Evolutionary conservation across 2,888 invertebrate genomes (phyloP).

Genomic region (Aphodius granarius): DNA sequence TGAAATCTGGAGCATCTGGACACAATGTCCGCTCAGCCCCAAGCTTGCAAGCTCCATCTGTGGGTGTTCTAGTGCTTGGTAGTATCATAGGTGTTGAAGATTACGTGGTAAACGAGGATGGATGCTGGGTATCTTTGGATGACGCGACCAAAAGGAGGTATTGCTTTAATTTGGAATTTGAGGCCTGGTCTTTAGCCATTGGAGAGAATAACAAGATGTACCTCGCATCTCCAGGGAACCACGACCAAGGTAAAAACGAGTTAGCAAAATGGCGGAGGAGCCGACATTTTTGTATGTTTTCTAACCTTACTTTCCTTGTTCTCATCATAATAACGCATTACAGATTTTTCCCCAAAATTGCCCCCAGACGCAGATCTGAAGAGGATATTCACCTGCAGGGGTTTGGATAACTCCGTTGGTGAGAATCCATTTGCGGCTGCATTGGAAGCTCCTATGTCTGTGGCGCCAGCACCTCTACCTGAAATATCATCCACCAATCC

Average conservation of each 20-base stretch:
- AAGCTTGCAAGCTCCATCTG: conserved; percentile 67
- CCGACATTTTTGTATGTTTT: not conserved
- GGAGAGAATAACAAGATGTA: conserved; percentile 66
- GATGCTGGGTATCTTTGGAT: conserved; percentile 68
- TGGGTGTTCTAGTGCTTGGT: conserved; percentile 68
- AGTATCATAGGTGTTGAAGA: conserved; percentile 66
- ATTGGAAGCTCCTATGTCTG: conserved; percentile 34
- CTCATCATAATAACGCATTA: not conserved
- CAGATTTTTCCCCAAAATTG: conserved; percentile 35
- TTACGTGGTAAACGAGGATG: conserved; percentile 66
- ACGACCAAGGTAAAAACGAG: not conserved
- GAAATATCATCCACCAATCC: conserved; percentile 44
- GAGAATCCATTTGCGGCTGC: conserved; percentile 48
- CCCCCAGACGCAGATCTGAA: conserved; percentile 36
- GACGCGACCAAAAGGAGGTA: conserved; percentile 64
- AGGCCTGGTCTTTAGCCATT: conserved; percentile 73
- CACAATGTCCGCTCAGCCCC: conserved; percentile 73
- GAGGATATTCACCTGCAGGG: conserved; percentile 51
- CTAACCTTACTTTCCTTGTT: not conserved
- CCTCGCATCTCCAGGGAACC: conserved; percentile 53
- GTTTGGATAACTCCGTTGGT: conserved; percentile 55
- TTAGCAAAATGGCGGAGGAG: not conserved
- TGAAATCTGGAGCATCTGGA: conserved; percentile 75
- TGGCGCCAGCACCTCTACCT: conserved; percentile 29
- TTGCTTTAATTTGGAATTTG: conserved; percentile 67